phyloP scores from a whole-genome alignment of 2,113 vertebrate genomes.

The Lipophrys pholis region DNA sequence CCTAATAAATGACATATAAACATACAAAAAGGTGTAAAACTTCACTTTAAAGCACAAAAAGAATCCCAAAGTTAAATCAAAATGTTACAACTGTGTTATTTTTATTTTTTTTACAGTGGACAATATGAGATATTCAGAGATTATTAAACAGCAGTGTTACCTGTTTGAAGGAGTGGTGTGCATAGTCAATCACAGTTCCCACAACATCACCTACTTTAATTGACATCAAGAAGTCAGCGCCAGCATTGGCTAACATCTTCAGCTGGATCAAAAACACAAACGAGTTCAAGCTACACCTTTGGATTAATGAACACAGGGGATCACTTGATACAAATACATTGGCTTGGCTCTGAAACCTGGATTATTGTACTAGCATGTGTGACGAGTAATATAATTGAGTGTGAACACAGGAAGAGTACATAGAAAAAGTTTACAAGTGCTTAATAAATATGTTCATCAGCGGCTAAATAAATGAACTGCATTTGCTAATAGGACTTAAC shows the following conservation, averaged over 20 bases:
- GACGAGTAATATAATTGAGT: too few species aligned
- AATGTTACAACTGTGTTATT: too few species aligned
- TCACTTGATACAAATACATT: too few species aligned
- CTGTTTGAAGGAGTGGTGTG: conserved; percentile 84
- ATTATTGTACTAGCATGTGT: too few species aligned
- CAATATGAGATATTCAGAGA: too few species aligned
- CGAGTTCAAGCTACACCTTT: background rate
- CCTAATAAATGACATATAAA: conserved; percentile 65
- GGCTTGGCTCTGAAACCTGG: too few species aligned
- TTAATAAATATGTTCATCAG: background rate
- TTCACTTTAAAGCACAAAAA: too few species aligned
- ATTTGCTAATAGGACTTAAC: background rate
- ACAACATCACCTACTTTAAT: conserved; percentile 73
- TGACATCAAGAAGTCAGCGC: conserved; percentile 85
- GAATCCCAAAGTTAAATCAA: too few species aligned
- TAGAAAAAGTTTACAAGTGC: background rate
- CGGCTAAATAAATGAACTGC: background rate
- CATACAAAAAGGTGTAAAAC: background rate
- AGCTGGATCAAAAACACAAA: conserved; percentile 74
- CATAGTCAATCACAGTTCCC: conserved; percentile 88
- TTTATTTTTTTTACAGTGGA: too few species aligned
- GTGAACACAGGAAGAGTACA: too few species aligned
- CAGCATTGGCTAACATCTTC: conserved; percentile 77
- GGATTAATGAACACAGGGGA: too few species aligned
- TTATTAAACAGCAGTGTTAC: conserved; percentile 62